phyloP scores from a whole-genome alignment of 2,888 invertebrate species.

The Notocelia uddmanniana region DNA sequence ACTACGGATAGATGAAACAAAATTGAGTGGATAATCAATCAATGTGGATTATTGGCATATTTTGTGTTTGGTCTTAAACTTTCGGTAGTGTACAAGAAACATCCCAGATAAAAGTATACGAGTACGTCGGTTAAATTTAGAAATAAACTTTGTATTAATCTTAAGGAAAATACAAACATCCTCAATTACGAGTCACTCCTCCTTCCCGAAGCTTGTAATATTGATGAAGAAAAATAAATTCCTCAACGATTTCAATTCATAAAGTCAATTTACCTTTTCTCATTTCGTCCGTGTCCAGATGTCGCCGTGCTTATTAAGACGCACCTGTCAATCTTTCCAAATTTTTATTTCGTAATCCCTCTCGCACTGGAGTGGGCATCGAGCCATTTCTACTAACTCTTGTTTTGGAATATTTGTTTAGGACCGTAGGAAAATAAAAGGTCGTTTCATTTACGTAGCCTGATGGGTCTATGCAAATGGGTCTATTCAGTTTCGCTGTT shows the following conservation, averaged over 20 bases:
- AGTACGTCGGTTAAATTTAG: background rate
- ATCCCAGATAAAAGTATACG: background rate
- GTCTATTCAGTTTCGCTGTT: slow-evolving; percentile 28
- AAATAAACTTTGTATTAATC: background rate
- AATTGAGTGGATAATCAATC: too few species aligned
- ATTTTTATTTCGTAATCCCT: slow-evolving; percentile 79
- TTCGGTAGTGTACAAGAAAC: background rate
- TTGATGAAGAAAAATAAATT: slow-evolving; percentile 51
- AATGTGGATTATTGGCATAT: too few species aligned
- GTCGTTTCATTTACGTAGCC: slow-evolving; percentile 67
- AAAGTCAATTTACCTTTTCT: slow-evolving; percentile 82
- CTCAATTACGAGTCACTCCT: slow-evolving; percentile 24
- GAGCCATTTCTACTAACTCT: slow-evolving; percentile 54
- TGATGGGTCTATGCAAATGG: slow-evolving; percentile 61
- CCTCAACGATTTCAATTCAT: slow-evolving; percentile 57
- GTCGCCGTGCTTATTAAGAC: slow-evolving; percentile 82
- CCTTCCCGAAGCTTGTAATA: slow-evolving; percentile 28
- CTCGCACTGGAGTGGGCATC: slow-evolving; percentile 72
- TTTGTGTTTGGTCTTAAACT: too few species aligned
- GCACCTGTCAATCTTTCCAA: slow-evolving; percentile 84
- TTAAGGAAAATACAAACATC: slow-evolving; percentile 8
- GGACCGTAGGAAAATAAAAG: slow-evolving; percentile 54
- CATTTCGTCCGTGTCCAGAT: slow-evolving; percentile 77
- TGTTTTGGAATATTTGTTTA: slow-evolving; percentile 54
- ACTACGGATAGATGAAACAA: too few species aligned